Evolutionary conservation across 2,888 invertebrate species (phyloP), one percentile per base, ranked within the genome.

Genomic region (Nemoura dubitans): DNA sequence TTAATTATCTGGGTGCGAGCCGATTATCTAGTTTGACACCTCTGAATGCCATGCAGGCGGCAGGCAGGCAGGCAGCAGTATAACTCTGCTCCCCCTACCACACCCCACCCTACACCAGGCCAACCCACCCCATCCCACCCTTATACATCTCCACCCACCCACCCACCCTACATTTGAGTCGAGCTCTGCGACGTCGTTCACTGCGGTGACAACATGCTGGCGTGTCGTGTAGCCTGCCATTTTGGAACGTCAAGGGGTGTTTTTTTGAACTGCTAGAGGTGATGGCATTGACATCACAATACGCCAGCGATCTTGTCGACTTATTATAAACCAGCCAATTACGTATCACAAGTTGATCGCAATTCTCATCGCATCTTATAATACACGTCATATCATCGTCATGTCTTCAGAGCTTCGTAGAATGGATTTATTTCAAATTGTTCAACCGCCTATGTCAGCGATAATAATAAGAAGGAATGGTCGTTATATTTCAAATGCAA

Each of bases 21-120:
- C 88, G 88, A 88, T 88, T 88, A 88, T 85, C 88, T 83, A 86
- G 85, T 77, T 76, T 88, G 88, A 88, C 88, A 88, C 88, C 88
- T 87, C 87, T 87, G 85, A 88, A 88, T 85, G 87, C 87, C 87
- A 86, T 87, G 86, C 87, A 36, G 36, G 36, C 36, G 10, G 36
- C 36, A 36, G 36, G 36, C 36, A 36, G 59, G 59, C 59, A 59
- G 59, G 59, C 59, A 59, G 59, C 59, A 59, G 59, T 59, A 30
- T 28, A 82, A 21, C 36, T 26, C 87, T 29, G n/a, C 27, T 29
- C 87, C 26, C 78, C 25, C 83, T n/a, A 25, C n/a, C 83, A 30
- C 80, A 78, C 76, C 59, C 59, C 59, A 59, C 2, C 16, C 59
- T 21, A 36, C 36, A 3, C 36, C 36, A 36, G 36, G 5, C 36